Conservation (phyloP, 2,113 vertebrate genomes). For the Pardalotus punctatus region DNA sequence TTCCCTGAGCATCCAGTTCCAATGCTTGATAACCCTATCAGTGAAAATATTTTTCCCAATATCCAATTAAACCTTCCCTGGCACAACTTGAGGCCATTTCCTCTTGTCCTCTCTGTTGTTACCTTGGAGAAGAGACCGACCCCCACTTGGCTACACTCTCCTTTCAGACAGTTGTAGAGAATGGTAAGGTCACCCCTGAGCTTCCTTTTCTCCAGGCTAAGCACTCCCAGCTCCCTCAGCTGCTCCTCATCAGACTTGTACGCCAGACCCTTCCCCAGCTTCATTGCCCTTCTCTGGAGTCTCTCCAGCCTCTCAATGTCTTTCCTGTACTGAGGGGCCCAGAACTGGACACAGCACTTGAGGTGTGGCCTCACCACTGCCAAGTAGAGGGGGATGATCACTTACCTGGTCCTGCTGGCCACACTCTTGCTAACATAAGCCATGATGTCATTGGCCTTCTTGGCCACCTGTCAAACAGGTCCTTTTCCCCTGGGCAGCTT, state of each 20-base stretch:
- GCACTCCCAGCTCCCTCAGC: neutral
- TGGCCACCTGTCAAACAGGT: neutral
- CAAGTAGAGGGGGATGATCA: rapidly evolving
- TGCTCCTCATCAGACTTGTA: neutral
- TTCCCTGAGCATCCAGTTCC: neutral
- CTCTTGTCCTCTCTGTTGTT: neutral
- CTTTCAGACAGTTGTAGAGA: neutral
- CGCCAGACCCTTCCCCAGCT: neutral
- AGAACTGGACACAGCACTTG: neutral
- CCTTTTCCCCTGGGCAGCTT: neutral
- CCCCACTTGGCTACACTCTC: neutral
- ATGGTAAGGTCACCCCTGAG: neutral
- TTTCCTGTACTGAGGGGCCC: neutral
- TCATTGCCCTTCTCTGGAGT: rapidly evolving
- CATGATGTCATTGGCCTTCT: neutral
- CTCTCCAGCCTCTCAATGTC: neutral
- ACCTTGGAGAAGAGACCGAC: neutral
- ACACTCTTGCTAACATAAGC: neutral
- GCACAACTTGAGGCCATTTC: neutral
- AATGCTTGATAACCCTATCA: neutral
- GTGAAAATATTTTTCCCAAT: neutral
- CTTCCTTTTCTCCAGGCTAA: neutral
- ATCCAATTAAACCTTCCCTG: neutral
- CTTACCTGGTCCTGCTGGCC: neutral
- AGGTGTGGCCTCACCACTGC: neutral